Evolutionary conservation across 2,797 vertebrate genomes (phyloP).

Genomic region (Thunnus albacares): DNA sequence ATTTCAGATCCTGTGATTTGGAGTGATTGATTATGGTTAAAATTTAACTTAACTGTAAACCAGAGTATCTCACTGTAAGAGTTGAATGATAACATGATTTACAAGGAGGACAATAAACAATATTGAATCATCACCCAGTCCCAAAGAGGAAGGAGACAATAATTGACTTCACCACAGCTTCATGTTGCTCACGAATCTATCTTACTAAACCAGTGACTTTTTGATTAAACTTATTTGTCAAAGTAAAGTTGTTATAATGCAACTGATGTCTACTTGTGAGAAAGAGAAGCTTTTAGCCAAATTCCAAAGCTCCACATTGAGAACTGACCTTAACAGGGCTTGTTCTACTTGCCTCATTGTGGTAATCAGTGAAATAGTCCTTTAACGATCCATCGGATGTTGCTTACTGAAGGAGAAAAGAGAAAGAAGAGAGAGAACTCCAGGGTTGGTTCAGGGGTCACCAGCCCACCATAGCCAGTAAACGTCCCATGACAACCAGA

Average conservation of each 20-base stretch:
- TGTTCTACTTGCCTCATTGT: conserved; percentile 22
- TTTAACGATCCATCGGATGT: conserved; percentile 45
- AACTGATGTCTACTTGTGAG: not conserved
- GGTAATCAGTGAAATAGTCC: conserved; percentile 28
- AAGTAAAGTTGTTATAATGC: not conserved
- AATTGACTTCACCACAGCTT: not conserved
- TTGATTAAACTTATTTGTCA: not conserved
- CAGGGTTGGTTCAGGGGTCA: conserved; percentile 54
- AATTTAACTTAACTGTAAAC: not conserved
- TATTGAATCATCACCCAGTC: not conserved
- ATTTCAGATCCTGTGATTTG: not conserved
- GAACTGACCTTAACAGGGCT: conserved; percentile 9
- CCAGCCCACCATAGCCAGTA: conserved; percentile 42
- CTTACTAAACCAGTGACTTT: not conserved
- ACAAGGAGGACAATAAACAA: not conserved
- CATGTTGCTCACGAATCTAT: not conserved
- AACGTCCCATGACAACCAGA: conserved; percentile 55
- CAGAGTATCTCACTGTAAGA: not conserved
- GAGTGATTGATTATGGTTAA: not conserved
- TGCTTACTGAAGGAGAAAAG: conserved; percentile 20
- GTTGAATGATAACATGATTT: not conserved
- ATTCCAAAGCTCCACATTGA: conserved; percentile 48
- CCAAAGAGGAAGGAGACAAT: not conserved
- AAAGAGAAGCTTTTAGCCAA: conserved; percentile 6
- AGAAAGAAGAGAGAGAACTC: conserved; percentile 20